A percentile compares a stretch with the other conserved stretches of the same genome.
Evolutionary conservation across 35 echinoderm and acorn worm species (phyloP).

Genomic region (Ophioderma brevispina): DNA sequence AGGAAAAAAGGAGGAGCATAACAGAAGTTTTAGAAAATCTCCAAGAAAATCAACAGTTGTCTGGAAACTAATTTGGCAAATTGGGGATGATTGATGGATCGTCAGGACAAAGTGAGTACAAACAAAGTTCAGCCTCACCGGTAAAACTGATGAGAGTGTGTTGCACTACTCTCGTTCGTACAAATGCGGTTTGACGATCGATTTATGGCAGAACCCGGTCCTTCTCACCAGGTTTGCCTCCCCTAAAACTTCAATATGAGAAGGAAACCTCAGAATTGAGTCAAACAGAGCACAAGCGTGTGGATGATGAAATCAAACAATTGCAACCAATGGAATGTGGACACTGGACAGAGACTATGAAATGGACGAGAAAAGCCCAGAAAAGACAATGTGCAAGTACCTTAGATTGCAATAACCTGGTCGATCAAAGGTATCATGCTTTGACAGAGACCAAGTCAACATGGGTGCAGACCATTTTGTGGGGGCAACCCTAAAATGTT

Average conservation of each 20-base stretch:
- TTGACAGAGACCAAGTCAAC: conserved; percentile 58
- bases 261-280: conserved; percentile 50
- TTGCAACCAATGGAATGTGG: conserved; percentile 35
- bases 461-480: conserved; percentile 47
- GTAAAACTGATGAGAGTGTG: conserved; percentile 20
- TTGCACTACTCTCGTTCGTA: conserved; percentile 54
- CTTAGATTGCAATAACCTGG: conserved; percentile 46
- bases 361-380: conserved; percentile 32
- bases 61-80: conserved; percentile 33
- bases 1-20: conserved; percentile 31
- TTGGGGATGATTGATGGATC: conserved; percentile 60
- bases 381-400: conserved; percentile 31
- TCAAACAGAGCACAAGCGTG: background rate
- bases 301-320: conserved; percentile 11
- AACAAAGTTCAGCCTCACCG: conserved; percentile 42
- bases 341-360: conserved; percentile 37
- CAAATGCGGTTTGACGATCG: conserved; percentile 34
- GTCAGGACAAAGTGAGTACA: conserved; percentile 54
- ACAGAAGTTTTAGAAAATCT: conserved; percentile 25
- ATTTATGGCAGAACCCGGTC: conserved; percentile 49
- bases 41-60: conserved; percentile 19
- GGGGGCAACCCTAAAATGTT: conserved; percentile 39
- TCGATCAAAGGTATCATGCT: conserved; percentile 59
- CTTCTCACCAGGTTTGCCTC: conserved; percentile 37
- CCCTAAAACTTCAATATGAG: conserved; percentile 19